Base-by-base conservation (phyloP, 92 coral and sea anemone genomes). In the Hydrozoanthus gracilis region DNA sequence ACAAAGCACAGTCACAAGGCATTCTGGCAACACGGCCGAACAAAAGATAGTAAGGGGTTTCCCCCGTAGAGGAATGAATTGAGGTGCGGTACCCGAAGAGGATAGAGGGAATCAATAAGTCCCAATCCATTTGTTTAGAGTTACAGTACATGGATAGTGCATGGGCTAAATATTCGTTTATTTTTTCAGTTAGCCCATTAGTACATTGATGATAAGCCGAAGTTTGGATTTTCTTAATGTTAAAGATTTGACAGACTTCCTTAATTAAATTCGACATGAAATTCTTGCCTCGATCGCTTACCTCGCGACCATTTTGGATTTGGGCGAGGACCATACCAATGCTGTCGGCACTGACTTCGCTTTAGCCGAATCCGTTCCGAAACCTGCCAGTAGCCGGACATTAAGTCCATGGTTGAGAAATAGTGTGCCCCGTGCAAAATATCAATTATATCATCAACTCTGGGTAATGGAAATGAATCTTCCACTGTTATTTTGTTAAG, bases 31-130 rank as follows among this genome's bases (percentile, higher is more conserved):
- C 13, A 44, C 76, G 56, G 6, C 78, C 87, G 9, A 8, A 83
- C 3, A 68, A 39, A 45, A 83, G 76, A 14, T 46, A 86, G 18
- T 70, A 86, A 9, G 88, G 88, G 6, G 82, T 2, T n/a, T 86
- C 83, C 2, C 88, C 88, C 6, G 88, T 86, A 4, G 88, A 64
- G 0, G 73, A 44, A 6, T 86, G 60, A 0, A 68, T 61, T 6
- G 83, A 58, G 0, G 84, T 61, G 6, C 92, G 82, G 45, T 91
- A 87, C 1, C 90, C 93, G 15, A 84, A 90, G 10, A 89, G 69
- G 20, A 89, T 58, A 3, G 72, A 46, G 39, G 87, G 87, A 4
- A 88, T 77, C 7, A 51, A 58, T 5, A 39, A 18, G 13, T 88
- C 91, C 88, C 91, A 88, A 49, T 88, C 84, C 0, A 67, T 82